These are phyloP conservation scores for Chironomus striatipennis DNA, from an alignment of 1,140 invertebrate species.

Conservation along the genomic window DNA sequence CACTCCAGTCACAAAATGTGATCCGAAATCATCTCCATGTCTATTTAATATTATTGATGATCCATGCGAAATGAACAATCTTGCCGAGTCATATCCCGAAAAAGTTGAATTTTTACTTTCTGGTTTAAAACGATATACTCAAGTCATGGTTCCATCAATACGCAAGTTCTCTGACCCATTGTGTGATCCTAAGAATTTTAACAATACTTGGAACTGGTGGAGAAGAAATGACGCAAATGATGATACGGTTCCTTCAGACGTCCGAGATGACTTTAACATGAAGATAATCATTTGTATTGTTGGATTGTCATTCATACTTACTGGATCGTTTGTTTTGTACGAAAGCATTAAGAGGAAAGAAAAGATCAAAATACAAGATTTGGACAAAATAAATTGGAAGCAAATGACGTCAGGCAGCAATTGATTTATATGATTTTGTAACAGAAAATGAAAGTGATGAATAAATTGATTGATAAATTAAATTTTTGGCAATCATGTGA, in stretches of 20 bases:
- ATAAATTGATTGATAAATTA: too few species aligned
- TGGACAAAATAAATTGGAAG: too few species aligned
- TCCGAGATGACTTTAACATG: too few species aligned
- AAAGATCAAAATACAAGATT: neutral
- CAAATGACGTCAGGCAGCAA: too few species aligned
- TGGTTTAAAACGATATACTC: slow-evolving; percentile 33
- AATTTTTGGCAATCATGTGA: too few species aligned
- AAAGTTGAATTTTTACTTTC: neutral
- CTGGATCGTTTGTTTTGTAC: neutral
- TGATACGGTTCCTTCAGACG: too few species aligned
- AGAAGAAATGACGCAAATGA: neutral
- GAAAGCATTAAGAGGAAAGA: neutral
- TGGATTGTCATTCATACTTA: neutral
- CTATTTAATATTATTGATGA: slow-evolving; percentile 70
- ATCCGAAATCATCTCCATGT: slow-evolving; percentile 56
- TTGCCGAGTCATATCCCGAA: slow-evolving; percentile 47
- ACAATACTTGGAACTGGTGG: slow-evolving; percentile 50
- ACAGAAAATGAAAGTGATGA: too few species aligned
- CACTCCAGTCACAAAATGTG: slow-evolving; percentile 42
- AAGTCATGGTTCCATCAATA: slow-evolving; percentile 43
- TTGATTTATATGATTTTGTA: too few species aligned
- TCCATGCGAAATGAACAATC: slow-evolving; percentile 77
- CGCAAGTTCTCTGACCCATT: slow-evolving; percentile 46
- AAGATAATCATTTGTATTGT: neutral
- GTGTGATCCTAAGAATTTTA: slow-evolving; percentile 47